Evolutionary conservation across 1,140 invertebrate genomes (phyloP).

Genomic region (Bombus consobrinus): DNA sequence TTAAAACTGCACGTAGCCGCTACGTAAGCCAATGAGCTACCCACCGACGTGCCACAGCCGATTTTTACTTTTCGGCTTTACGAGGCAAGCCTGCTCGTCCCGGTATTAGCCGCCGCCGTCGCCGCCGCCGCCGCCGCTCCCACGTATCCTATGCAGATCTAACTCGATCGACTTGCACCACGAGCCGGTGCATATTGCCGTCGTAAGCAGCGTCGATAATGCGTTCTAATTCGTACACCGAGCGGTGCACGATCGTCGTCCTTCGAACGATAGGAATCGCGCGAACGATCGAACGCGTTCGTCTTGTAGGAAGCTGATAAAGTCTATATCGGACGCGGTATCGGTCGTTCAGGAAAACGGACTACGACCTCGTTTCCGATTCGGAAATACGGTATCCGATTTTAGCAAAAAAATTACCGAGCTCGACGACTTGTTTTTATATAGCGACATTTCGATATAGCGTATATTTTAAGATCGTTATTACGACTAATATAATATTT

Average conservation of each 20-base stretch:
- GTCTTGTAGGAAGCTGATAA: no score
- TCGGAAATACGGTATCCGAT: neutral
- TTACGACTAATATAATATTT: neutral
- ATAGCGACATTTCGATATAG: neutral
- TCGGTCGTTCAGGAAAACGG: neutral
- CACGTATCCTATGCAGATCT: no score
- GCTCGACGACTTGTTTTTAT: neutral
- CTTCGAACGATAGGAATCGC: neutral
- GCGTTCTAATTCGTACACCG: neutral
- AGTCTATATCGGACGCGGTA: neutral
- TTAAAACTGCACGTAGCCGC: slow-evolving; percentile 80
- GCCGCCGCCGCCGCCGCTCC: no score
- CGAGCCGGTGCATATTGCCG: neutral
- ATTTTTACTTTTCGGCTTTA: neutral
- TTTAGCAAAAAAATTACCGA: neutral
- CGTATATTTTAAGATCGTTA: neutral
- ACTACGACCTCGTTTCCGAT: neutral
- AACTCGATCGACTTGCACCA: neutral
- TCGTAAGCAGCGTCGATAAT: no score
- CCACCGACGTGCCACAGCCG: neutral
- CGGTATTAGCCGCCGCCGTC: neutral
- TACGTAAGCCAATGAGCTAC: slow-evolving; percentile 60
- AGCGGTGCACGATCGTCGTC: neutral
- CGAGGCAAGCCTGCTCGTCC: neutral
- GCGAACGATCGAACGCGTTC: neutral